Evolutionary conservation across 2,888 invertebrate species (phyloP).

Genomic region (Coecobrya sp.): DNA sequence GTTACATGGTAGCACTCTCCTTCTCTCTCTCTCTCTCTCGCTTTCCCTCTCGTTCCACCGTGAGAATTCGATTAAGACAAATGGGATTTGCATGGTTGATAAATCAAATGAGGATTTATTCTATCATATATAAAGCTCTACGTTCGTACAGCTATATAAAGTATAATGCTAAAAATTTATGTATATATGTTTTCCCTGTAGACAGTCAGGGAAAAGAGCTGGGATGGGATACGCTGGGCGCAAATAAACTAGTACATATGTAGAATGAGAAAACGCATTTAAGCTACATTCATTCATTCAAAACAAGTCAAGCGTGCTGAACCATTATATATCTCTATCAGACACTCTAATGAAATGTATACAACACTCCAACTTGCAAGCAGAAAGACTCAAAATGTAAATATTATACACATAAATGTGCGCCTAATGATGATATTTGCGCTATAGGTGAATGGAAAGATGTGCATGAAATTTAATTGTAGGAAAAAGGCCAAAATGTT

Average conservation of each 20-base stretch:
- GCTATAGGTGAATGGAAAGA: too few species aligned
- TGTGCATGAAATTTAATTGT: too few species aligned
- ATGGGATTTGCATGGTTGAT: slow-evolving; percentile 84
- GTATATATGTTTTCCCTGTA: neutral
- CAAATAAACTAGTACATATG: neutral
- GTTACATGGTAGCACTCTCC: slow-evolving; percentile 33
- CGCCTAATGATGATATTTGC: too few species aligned
- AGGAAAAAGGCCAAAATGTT: neutral
- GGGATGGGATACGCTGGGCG: neutral
- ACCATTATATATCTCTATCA: neutral
- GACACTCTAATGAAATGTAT: slow-evolving; percentile 2
- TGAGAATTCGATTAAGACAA: slow-evolving; percentile 84
- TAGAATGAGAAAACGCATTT: slow-evolving; percentile 13
- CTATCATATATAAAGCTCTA: neutral
- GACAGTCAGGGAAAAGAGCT: neutral
- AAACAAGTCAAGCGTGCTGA: neutral
- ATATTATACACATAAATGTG: neutral
- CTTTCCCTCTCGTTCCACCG: slow-evolving; percentile 67
- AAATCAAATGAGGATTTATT: slow-evolving; percentile 83
- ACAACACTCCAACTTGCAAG: neutral
- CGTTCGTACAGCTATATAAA: neutral
- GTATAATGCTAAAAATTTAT: too few species aligned
- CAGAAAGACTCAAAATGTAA: neutral
- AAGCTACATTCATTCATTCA: slow-evolving; percentile 46
- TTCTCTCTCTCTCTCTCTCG: slow-evolving; percentile 50